Evolutionary conservation across 1,140 invertebrate species (phyloP).

Genomic region (Aphelenchoides fujianensis): DNA sequence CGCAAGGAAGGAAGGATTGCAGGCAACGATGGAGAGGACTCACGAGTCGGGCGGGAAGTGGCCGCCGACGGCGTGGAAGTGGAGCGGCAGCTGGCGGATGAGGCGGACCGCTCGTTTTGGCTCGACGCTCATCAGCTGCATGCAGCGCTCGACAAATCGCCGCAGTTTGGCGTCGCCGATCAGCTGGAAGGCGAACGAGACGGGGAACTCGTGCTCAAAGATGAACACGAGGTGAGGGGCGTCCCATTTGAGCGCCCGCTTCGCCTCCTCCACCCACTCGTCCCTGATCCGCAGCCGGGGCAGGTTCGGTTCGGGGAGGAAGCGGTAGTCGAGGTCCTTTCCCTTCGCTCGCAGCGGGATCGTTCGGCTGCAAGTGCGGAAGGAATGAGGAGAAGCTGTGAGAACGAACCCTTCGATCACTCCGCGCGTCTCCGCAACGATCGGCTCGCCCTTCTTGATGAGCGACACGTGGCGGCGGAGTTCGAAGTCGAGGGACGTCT

Average conservation of each 20-base stretch:
- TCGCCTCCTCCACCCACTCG: slow-evolving; percentile 33
- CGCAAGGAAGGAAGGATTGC: not conserved
- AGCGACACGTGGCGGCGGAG: slow-evolving; percentile 75
- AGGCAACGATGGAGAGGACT: slow-evolving; percentile 11
- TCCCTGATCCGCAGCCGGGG: slow-evolving; percentile 69
- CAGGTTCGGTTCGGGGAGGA: slow-evolving; percentile 95
- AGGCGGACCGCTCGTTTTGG: not conserved
- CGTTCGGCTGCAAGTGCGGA: slow-evolving; percentile 67
- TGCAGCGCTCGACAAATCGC: slow-evolving; percentile 27
- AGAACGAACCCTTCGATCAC: slow-evolving; percentile 63
- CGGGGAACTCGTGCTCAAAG: slow-evolving; percentile 25
- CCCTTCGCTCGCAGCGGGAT: slow-evolving; percentile 88
- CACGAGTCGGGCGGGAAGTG: slow-evolving; percentile 29
- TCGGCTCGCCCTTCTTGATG: slow-evolving; percentile 71
- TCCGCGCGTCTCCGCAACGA: slow-evolving; percentile 81
- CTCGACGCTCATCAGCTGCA: not conserved
- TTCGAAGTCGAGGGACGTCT: slow-evolving; percentile 73
- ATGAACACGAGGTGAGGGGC: slow-evolving; percentile 25
- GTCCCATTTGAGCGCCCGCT: not conserved
- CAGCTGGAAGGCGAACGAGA: slow-evolving; percentile 29
- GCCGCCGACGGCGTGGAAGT: slow-evolving; percentile 7
- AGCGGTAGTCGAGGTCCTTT: slow-evolving; percentile 77
- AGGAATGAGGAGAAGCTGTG: slow-evolving; percentile 64
- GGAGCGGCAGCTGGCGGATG: slow-evolving; percentile 9
- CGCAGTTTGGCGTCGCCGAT: slow-evolving; percentile 22